A percentile compares a stretch with the other conserved stretches of the same genome.
phyloP scores from a whole-genome alignment of 53 echinoderm and acorn worm genomes.

The Temnopleurus reevesii region DNA sequence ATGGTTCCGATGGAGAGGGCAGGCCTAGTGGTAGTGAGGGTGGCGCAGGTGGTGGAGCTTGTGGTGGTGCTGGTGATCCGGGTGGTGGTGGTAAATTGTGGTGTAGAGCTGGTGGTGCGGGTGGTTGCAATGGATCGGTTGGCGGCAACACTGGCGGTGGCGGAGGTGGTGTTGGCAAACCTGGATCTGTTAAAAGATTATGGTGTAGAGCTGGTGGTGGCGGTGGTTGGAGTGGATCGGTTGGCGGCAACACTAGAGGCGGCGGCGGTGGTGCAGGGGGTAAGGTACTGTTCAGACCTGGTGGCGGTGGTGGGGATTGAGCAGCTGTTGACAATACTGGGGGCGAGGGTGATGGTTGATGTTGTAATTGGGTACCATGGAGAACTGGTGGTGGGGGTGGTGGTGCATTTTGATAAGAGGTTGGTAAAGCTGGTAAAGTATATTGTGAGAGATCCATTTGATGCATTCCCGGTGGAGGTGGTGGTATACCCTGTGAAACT shows the following conservation, averaged over 20 bases:
- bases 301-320: constrained; percentile 1
- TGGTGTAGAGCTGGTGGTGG: too few species aligned
- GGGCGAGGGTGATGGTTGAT: background rate
- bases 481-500: background rate
- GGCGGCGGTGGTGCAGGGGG: background rate
- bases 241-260: too few species aligned
- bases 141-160: too few species aligned
- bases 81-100: background rate
- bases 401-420: background rate
- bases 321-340: too few species aligned
- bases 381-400: background rate
- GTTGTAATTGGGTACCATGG: background rate
- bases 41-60: background rate
- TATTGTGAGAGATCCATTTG: too few species aligned
- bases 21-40: background rate
- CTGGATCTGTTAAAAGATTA: too few species aligned
- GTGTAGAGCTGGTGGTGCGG: background rate
- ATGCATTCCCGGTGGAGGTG: background rate
- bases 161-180: too few species aligned
- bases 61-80: background rate
- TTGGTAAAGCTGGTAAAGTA: background rate
- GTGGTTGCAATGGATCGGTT: background rate
- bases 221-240: background rate
- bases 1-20: background rate
- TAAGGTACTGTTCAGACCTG: background rate